phyloP scores from a whole-genome alignment of 2,888 invertebrate genomes.

The Troglohyphantes excavatus region DNA sequence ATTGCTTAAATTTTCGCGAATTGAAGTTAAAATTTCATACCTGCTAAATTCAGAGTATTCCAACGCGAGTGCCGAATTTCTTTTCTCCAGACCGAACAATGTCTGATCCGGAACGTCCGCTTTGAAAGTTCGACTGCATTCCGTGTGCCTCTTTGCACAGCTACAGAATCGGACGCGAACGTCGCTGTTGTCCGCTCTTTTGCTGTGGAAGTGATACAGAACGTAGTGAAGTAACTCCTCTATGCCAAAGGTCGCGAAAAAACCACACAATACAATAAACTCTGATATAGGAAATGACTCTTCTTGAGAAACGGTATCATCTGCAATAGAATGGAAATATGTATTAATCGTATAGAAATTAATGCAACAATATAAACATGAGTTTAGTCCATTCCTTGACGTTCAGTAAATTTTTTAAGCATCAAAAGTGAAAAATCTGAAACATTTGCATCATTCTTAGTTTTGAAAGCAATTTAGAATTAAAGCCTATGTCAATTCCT shows the following conservation, averaged over 20 bases:
- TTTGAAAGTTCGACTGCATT: conserved; percentile 70
- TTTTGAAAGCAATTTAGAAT: too few relatives aligned
- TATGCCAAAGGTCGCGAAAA: conserved; percentile 89
- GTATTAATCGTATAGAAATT: too few relatives aligned
- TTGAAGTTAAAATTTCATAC: too few relatives aligned
- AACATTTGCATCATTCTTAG: too few relatives aligned
- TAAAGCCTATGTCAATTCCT: too few relatives aligned
- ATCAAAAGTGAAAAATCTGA: too few relatives aligned
- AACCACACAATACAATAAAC: conserved; percentile 88
- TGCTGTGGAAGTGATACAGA: conserved; percentile 6
- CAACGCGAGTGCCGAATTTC: background rate
- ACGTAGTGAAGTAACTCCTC: conserved; percentile 85
- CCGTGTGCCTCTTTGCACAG: conserved; percentile 63
- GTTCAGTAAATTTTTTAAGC: too few relatives aligned
- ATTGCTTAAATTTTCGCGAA: too few relatives aligned
- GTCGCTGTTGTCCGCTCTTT: background rate
- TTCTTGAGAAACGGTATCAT: background rate
- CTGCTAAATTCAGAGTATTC: conserved; percentile 2
- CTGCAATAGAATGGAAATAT: too few relatives aligned
- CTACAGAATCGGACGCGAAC: conserved; percentile 38
- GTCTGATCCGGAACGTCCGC: conserved; percentile 52
- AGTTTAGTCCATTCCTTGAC: too few relatives aligned
- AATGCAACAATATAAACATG: too few relatives aligned
- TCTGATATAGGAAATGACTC: conserved; percentile 87
- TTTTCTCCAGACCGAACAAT: conserved; percentile 43